Conservation (phyloP, 2,113 vertebrate species). For the Trochalopteron elliotii region DNA sequence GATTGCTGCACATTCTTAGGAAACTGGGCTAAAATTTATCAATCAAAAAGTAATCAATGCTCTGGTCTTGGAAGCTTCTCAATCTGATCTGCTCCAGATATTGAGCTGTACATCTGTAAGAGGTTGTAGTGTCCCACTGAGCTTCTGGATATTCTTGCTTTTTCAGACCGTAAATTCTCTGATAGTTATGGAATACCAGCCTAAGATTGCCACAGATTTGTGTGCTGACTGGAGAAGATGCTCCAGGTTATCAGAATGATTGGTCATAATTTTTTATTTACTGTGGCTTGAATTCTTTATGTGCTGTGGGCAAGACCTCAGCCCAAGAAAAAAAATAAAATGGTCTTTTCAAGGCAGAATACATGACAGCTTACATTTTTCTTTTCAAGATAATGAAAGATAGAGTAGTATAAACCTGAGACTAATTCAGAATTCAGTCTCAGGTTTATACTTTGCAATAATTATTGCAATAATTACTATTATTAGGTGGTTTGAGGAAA, state of each 20-base stretch:
- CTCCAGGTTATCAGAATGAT: background rate
- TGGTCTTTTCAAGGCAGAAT: background rate
- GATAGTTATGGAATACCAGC: background rate
- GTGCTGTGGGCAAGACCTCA: background rate
- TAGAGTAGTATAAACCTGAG: background rate
- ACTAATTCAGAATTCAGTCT: background rate
- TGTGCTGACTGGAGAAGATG: background rate
- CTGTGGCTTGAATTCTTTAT: background rate
- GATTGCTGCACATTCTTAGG: background rate
- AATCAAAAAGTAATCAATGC: background rate
- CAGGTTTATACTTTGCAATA: background rate
- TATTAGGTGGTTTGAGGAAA: background rate
- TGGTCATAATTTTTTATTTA: background rate
- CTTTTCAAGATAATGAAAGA: background rate
- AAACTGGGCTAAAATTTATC: background rate
- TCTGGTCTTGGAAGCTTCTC: background rate
- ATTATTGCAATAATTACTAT: background rate
- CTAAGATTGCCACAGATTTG: background rate
- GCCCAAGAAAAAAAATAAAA: background rate
- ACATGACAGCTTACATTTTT: background rate
- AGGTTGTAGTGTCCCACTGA: background rate
- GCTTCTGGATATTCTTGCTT: background rate
- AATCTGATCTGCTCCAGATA: background rate
- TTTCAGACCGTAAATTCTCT: background rate
- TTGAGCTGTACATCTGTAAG: background rate